Conservation (phyloP, 2,888 invertebrate genomes). For the Drosophila monieri region DNA sequence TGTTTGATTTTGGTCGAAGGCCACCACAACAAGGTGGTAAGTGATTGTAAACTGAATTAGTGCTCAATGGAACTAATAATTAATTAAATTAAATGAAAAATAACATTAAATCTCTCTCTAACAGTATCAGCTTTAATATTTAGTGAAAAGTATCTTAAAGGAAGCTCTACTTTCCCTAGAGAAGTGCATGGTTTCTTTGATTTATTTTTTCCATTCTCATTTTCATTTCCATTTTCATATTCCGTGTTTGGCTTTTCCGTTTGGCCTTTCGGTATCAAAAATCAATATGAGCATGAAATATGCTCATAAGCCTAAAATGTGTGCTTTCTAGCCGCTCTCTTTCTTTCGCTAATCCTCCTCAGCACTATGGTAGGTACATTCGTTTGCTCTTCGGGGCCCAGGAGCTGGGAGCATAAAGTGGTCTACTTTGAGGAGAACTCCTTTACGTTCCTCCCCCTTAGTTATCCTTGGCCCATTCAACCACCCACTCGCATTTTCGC, state of each 20-base stretch:
- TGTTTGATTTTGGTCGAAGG: not conserved
- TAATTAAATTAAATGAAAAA: not conserved
- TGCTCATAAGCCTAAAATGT: constrained; percentile 39
- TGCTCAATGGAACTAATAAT: not conserved
- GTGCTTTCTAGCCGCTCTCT: constrained; percentile 6
- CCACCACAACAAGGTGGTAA: not conserved
- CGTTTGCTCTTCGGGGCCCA: constrained; percentile 10
- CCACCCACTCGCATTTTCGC: constrained; percentile 31
- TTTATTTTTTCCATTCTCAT: constrained; percentile 18
- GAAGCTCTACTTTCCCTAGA: constrained; percentile 6
- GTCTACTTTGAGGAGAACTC: constrained; percentile 36
- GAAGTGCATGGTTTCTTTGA: constrained; percentile 16
- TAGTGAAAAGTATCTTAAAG: not conserved
- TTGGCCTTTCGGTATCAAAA: constrained; percentile 35
- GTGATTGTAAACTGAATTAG: constrained; percentile 5
- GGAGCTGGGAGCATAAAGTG: constrained; percentile 26
- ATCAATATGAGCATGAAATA: constrained; percentile 45
- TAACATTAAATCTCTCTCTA: no score
- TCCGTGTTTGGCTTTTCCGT: constrained; percentile 21
- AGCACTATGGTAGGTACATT: constrained; percentile 33
- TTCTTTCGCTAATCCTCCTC: constrained; percentile 40
- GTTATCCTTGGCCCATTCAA: constrained; percentile 1
- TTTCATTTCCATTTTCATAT: constrained; percentile 18
- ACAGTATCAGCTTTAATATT: no score
- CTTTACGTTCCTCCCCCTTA: not conserved